Conservation (phyloP, 2,888 invertebrate genomes). For the Nebria brevicollis region DNA sequence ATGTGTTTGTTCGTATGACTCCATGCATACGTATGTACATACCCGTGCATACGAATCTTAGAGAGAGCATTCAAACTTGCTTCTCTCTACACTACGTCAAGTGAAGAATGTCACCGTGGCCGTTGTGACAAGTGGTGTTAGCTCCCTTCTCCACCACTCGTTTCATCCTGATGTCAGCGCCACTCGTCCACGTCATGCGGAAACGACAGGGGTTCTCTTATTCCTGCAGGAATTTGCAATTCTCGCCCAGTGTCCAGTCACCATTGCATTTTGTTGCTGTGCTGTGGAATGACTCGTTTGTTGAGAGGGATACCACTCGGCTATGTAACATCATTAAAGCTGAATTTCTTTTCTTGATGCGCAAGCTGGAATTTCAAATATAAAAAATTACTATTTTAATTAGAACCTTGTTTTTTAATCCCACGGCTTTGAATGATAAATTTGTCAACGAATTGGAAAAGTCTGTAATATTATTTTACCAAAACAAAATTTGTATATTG, state of each 20-base stretch:
- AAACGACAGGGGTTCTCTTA: conserved; percentile 1
- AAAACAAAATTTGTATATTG: no score
- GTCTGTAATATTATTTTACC: no score
- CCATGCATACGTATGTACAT: not conserved
- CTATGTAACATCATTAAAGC: not conserved
- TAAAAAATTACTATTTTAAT: not conserved
- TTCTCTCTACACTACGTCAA: conserved; percentile 5
- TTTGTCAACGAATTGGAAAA: no score
- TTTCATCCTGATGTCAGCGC: not conserved
- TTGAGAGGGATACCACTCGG: not conserved
- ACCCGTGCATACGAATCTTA: not conserved
- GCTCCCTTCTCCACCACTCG: not conserved
- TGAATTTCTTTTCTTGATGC: not conserved
- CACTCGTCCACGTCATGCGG: not conserved
- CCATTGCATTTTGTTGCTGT: not conserved
- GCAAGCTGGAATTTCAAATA: not conserved
- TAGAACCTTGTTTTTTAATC: no score
- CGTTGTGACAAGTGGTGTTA: conserved; percentile 14
- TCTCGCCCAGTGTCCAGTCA: conserved; percentile 26
- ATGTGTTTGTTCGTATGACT: not conserved
- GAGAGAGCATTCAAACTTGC: conserved; percentile 10
- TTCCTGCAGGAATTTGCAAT: conserved; percentile 25
- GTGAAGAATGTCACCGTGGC: conserved; percentile 10
- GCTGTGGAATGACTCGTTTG: not conserved
- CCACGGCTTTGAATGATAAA: no score